phyloP scores from a whole-genome alignment of 2,888 invertebrate species.

The Helicoverpa assulta region DNA sequence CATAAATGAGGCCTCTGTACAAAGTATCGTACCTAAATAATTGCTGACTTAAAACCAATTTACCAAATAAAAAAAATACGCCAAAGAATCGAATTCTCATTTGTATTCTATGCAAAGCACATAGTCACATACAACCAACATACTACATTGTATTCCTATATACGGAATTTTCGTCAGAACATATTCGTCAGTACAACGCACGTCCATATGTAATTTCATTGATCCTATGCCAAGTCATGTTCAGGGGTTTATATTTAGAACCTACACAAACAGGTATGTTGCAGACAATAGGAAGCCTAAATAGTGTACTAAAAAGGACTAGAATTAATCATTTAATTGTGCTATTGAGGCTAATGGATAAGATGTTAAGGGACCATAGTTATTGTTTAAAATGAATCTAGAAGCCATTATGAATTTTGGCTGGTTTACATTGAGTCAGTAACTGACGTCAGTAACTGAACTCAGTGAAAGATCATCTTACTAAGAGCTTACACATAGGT shows the following conservation, averaged over 20 bases:
- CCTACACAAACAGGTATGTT: not conserved
- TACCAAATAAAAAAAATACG: not conserved
- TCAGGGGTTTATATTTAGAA: slow-evolving; percentile 44
- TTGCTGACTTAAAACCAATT: too few species aligned
- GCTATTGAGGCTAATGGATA: too few species aligned
- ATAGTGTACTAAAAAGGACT: not conserved
- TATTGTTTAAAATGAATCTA: too few species aligned
- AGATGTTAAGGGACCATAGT: too few species aligned
- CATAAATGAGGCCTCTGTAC: too few species aligned
- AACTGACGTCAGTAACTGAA: too few species aligned
- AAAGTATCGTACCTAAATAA: not conserved
- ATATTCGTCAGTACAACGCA: slow-evolving; percentile 4
- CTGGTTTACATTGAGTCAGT: too few species aligned
- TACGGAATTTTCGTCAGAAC: not conserved
- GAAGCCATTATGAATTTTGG: too few species aligned
- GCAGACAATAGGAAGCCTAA: not conserved
- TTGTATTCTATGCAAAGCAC: slow-evolving; percentile 17
- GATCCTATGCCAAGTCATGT: slow-evolving; percentile 46
- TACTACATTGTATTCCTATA: not conserved
- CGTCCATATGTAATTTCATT: slow-evolving; percentile 30
- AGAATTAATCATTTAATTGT: too few species aligned
- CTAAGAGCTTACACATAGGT: too few species aligned
- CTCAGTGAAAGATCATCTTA: too few species aligned
- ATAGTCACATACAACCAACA: not conserved
- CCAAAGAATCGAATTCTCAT: slow-evolving; percentile 1